Base-by-base conservation (phyloP, 2,797 vertebrate genomes). In the Urocyon cinereoargenteus region DNA sequence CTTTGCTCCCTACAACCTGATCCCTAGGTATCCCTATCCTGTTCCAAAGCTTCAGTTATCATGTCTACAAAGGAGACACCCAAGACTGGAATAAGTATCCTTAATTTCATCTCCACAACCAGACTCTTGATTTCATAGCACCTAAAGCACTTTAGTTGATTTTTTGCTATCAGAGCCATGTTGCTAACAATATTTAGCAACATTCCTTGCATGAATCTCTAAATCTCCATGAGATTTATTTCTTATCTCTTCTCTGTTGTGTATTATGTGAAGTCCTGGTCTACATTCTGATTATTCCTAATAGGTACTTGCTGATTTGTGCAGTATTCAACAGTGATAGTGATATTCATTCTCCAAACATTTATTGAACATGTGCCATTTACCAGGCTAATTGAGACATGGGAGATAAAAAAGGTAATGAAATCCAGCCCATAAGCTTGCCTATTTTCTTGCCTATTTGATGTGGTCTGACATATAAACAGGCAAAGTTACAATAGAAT, bases 231-330 rank as follows among this genome's bases (percentile, higher is more conserved):
- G 62, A 88, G 34, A 77, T 91, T 68, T 91, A 66, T 91, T 97
- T 94, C 18, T 72, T 83, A 49, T 22, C 5, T 91, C 6, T 93
- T 87, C 34, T 93, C 51, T 85, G 28, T 68, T 15, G 93, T 90
- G 3, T 83, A 70, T 31, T 68, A 8, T 90, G 11, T 57, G 4
- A 66, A 78, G 70, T n/a, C 3, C 0, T 86, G 26, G 34, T 18
- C 77, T 93, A 72, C 36, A 61, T 0, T 83, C 16, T 8, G 40
- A 79, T 86, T 81, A 55, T 82, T 97, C 45, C 45, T 93, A 93
- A 90, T 93, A 86, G 81, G 55, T 68, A 96, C 93, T 95, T 86
- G 92, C 64, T 94, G 96, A 86, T 93, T 96, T 94, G 53, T 94
- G 93, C 45, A 84, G 55, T 78, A 86, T 93, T 92, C 88, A 94